Evolutionary conservation across 2,888 invertebrate species (phyloP).

Genomic region (Isoperla grammatica): DNA sequence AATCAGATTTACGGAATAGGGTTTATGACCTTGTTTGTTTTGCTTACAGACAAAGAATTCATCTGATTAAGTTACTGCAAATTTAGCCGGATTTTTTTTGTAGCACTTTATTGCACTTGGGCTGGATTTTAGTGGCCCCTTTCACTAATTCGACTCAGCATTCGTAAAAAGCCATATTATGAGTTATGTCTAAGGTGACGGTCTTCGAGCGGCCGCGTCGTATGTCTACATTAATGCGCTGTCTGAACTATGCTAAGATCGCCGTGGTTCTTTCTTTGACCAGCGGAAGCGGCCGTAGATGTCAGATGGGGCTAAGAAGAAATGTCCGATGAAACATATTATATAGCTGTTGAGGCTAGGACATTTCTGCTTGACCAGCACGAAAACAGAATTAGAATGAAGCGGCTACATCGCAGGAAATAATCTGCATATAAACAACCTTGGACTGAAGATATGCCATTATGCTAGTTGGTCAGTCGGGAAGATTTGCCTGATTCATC

Average conservation of each 20-base stretch:
- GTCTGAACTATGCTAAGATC: neutral
- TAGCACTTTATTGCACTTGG: no score
- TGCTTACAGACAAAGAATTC: no score
- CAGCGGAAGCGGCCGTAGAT: constrained; percentile 2
- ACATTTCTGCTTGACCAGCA: constrained; percentile 13
- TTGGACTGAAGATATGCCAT: neutral
- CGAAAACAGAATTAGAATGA: constrained; percentile 6
- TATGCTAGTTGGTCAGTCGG: constrained; percentile 10
- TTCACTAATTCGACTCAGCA: no score
- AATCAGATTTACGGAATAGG: neutral
- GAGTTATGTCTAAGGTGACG: constrained; percentile 5
- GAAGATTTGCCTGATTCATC: constrained; percentile 15
- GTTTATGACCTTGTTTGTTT: constrained; percentile 4
- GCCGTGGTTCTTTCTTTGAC: neutral
- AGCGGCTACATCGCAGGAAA: constrained; percentile 1
- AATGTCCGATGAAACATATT: neutral
- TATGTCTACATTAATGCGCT: neutral
- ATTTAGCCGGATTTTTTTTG: no score
- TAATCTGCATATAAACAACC: constrained; percentile 14
- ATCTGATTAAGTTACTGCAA: no score
- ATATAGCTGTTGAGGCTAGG: neutral
- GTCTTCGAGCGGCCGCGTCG: neutral
- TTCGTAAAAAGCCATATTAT: neutral
- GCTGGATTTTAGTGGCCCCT: no score
- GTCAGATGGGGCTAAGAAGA: neutral